Base-by-base conservation (phyloP, 1,140 invertebrate genomes). In the Lucilia cuprina region DNA sequence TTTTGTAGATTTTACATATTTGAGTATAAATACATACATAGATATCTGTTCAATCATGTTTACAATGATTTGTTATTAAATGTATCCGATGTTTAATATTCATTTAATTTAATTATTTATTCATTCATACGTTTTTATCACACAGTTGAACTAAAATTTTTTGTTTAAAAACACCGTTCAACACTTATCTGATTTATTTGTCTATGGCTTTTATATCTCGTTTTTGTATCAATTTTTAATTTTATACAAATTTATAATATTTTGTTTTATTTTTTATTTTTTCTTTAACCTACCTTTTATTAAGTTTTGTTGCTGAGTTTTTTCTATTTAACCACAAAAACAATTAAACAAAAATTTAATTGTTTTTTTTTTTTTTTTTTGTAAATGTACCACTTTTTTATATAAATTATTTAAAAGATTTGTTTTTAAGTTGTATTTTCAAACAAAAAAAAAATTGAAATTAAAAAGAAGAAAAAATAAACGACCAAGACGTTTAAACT, bases 281-380 rank as follows among this genome's bases (percentile, higher is more conserved):
- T 55, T 55, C 50, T 10, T 70, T 70, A 70, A 70, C 65, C 65
- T 70, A 70, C 65, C 65, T 70, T 70, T 30, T 30, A 12, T 25
- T 21, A 7, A 70, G 9, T 21, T 70, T 70, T 21, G 10, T 70
- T 25, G 5, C 25, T 30, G 25, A 3, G 1, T 30, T 30, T 30
- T 70, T 70, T 70, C 35, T 41, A 0, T 41, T 41, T 2, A 41
- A 41, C 41, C 41, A 41, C 41, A 41, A 41, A 7, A 41, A 41
- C 41, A 8, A 41, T 60, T 21, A 70, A 19, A 25, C 8, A 25
- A 70, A 70, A 70, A 21, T 25, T 1, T n/a, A 78, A 49, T 78
- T 17, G 17, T 78, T 50, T 12, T 25, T 80, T 80, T 41, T 10
- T 21, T 80, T 80, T 50, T 80, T 80, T 25, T 49, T 80, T 49